Conservation (phyloP, 2,888 invertebrate species). For the Thereva unica region DNA sequence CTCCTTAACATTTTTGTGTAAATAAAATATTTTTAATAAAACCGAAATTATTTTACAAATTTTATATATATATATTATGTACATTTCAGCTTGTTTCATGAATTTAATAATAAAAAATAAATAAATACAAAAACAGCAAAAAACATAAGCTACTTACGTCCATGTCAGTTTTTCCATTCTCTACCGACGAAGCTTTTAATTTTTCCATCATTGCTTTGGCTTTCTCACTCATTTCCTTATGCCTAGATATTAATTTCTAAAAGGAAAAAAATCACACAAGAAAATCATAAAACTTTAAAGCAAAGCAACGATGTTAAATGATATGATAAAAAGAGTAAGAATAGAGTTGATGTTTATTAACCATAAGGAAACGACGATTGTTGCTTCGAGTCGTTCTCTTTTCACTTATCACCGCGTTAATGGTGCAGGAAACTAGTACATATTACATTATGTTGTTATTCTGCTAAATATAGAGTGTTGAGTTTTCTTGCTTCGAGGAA, state of each 20-base stretch:
- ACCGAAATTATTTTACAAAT: not conserved
- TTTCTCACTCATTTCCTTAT: constrained; percentile 59
- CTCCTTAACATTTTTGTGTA: constrained; percentile 60
- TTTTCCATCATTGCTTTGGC: constrained; percentile 59
- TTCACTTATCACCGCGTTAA: too few relatives aligned
- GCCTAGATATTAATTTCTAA: constrained; percentile 58
- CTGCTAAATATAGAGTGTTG: too few relatives aligned
- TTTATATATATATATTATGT: not conserved
- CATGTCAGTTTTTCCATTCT: constrained; percentile 50
- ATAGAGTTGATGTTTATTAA: constrained; percentile 11
- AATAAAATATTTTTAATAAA: not conserved
- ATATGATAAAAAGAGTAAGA: constrained; percentile 26
- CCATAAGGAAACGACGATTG: constrained; percentile 18
- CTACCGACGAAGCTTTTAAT: constrained; percentile 52
- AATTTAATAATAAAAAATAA: constrained; percentile 4
- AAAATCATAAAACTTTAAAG: constrained; percentile 27
- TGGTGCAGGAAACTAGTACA: too few relatives aligned
- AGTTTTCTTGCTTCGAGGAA: too few relatives aligned
- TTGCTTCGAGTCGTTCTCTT: too few relatives aligned
- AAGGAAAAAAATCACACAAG: constrained; percentile 45
- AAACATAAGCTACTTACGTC: constrained; percentile 53
- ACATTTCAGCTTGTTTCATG: not conserved
- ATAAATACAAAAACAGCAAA: constrained; percentile 18
- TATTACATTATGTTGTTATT: too few relatives aligned
- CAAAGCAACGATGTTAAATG: constrained; percentile 36